A percentile compares a stretch with the other conserved stretches of the same genome.
phyloP scores from a whole-genome alignment of 2,797 vertebrate species.

The Phoebastria nigripes region DNA sequence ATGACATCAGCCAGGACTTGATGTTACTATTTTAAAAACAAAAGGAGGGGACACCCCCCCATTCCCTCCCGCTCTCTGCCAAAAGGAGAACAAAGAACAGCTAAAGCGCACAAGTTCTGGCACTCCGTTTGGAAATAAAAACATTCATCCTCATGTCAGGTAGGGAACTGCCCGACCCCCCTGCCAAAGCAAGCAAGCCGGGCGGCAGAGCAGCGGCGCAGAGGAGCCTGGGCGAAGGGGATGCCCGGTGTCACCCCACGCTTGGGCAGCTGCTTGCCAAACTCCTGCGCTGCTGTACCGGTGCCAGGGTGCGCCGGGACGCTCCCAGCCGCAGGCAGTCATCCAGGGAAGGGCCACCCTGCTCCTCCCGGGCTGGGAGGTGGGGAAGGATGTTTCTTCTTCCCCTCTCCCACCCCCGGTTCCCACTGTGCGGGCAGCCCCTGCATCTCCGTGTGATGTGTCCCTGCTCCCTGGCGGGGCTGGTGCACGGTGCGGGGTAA shows the following conservation, averaged over 20 bases:
- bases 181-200: constrained; percentile 28
- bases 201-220: rapidly evolving
- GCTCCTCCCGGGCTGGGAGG: background rate
- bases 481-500: rapidly evolving
- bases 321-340: background rate
- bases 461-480: rapidly evolving
- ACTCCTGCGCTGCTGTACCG: background rate
- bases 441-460: rapidly evolving
- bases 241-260: background rate
- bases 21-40: constrained; percentile 58
- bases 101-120: constrained; percentile 45
- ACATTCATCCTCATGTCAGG: constrained; percentile 55
- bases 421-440: rapidly evolving
- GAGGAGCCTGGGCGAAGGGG: background rate
- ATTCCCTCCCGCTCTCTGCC: background rate
- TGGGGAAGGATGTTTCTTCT: background rate
- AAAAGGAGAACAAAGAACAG: constrained; percentile 52
- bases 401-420: background rate
- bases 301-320: background rate
- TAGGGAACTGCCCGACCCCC: constrained; percentile 19
- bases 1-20: background rate
- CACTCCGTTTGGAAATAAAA: constrained; percentile 45
- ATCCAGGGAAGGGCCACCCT: background rate
- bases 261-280: background rate
- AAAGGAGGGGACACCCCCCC: constrained; percentile 35